Base-by-base conservation (phyloP, 2,113 vertebrate genomes). In the Sinocyclocheilus grahami region DNA sequence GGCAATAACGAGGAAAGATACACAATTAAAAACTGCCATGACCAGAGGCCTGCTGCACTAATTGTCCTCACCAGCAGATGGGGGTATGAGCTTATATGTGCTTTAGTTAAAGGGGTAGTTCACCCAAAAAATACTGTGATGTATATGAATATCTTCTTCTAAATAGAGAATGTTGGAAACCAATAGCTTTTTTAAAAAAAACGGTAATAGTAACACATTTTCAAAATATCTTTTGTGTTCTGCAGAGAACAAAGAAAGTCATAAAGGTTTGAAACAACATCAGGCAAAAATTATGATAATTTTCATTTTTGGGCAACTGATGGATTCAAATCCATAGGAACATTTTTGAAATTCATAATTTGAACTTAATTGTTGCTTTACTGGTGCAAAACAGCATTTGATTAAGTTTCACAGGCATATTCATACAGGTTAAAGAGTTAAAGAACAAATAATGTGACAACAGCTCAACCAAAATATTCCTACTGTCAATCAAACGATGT, bases 1-100 rank as follows among this genome's bases (percentile, higher is more conserved):
- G 42, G 42, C 27, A 33, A 69, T 69, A 33, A 33, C 7, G 13
- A 69, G 65, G 13, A 69, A 69, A 69, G 14, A 69, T 3, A 33
- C 2, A 18, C 2, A 18, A 69, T 16, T 69, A 33, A 69, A 33
- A 33, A 69, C 27, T 5, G 27, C 6, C 37, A 22, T 33, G 18
- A 13, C 20, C 18, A 6, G 11, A 33, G 27, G 39, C 27, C 48
- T 72, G 5, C 27, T 82, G 53, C 65, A 87, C 12, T 74, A 24
- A 53, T 10, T 3, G 8, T 22, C 60, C 77, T 27, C 18, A 79
- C 86, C 88, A 87, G 78, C 78, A 87, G 88, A 78, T 85, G 83
- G 78, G 2, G 20, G 33, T 51, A 60, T 18, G 63, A 55, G 30
- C 13, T 62, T 3, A 80, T 22, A 5, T 55, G 13, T 58, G 62